Percentiles rank a stretch among this genome's conserved stretches.
These are phyloP conservation scores for Naja naja DNA, from an alignment of 2,113 vertebrate genomes.

Conservation along the genomic window DNA sequence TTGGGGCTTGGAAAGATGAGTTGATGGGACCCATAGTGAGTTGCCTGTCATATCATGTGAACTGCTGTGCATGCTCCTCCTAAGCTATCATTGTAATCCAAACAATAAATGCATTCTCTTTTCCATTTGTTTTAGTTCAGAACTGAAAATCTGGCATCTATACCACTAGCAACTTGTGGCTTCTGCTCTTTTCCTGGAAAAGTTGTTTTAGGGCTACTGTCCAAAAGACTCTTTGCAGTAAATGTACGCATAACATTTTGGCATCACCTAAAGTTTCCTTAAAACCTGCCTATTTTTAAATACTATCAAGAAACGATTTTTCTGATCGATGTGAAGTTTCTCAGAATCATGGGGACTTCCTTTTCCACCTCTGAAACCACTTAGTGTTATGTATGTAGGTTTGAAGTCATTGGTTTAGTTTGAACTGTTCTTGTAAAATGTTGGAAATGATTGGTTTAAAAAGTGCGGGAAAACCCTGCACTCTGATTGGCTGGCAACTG, in stretches of 20 bases:
- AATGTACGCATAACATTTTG: neutral
- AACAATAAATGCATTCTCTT: neutral
- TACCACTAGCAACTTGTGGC: neutral
- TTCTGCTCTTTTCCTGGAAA: neutral
- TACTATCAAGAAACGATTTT: neutral
- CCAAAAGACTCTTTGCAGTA: neutral
- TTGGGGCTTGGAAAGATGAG: neutral
- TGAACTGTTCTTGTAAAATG: no score
- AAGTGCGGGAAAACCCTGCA: no score
- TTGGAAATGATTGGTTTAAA: no score
- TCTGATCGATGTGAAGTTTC: slow-evolving; percentile 19
- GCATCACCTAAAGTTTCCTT: neutral
- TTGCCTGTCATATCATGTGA: neutral
- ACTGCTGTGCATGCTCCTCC: neutral
- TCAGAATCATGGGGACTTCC: neutral
- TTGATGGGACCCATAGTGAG: neutral
- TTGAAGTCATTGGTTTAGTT: no score
- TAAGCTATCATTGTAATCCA: neutral
- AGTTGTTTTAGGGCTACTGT: neutral
- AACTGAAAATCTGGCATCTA: neutral
- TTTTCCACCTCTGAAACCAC: slow-evolving; percentile 16
- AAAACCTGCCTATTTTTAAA: neutral
- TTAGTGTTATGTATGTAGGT: no score
- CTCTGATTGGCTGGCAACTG: no score
- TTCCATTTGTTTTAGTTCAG: neutral